phyloP scores from a whole-genome alignment of 2,888 invertebrate species.

The Aethes cnicana region DNA sequence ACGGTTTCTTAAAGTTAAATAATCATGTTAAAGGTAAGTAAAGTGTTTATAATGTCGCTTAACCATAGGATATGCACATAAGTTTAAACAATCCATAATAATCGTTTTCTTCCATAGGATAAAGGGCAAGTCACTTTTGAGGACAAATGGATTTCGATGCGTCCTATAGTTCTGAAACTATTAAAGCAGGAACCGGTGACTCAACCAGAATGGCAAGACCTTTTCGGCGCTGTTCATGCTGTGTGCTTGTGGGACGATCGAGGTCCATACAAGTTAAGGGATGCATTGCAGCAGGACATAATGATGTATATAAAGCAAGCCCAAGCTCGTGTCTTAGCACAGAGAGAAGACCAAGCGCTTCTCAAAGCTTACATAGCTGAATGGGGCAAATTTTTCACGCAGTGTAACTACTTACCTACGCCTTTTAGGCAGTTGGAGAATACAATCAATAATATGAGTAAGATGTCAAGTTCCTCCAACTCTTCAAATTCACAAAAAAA shows the following conservation, averaged over 20 bases:
- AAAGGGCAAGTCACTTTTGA: constrained; percentile 94
- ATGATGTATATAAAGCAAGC: constrained; percentile 97
- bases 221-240: constrained; percentile 97
- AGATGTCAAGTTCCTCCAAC: constrained; percentile 66
- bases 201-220: constrained; percentile 97
- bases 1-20: constrained; percentile 35
- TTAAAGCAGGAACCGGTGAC: constrained; percentile 96
- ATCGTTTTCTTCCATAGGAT: constrained; percentile 77
- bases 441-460: constrained; percentile 85
- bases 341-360: constrained; percentile 96
- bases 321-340: constrained; percentile 93
- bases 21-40: constrained; percentile 58
- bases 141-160: constrained; percentile 98
- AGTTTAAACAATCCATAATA: constrained; percentile 31
- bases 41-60: background rate
- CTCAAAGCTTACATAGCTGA: constrained; percentile 98
- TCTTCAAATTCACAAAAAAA: constrained; percentile 72
- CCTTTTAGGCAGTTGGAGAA: constrained; percentile 97
- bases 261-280: constrained; percentile 92
- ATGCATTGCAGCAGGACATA: constrained; percentile 95
- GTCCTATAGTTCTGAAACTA: constrained; percentile 95
- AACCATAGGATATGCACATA: background rate
- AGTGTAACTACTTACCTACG: constrained; percentile 97
- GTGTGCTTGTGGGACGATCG: constrained; percentile 99
- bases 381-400: constrained; percentile 99